phyloP scores from a whole-genome alignment of 2,797 vertebrate genomes.

The Rhabdomys pumilio region DNA sequence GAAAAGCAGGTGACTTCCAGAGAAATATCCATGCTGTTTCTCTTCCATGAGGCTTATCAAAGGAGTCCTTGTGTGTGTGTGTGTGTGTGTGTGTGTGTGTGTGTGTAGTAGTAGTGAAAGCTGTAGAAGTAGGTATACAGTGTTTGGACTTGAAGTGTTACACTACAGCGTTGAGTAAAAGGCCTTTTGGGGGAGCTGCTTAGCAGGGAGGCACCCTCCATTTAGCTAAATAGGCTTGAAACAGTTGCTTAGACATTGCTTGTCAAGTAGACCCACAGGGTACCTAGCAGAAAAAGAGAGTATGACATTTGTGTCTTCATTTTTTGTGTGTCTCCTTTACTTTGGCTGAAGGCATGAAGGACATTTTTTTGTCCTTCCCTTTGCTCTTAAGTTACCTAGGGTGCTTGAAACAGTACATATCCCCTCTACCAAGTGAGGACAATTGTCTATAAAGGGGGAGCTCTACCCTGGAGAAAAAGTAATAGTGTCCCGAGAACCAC shows the following conservation, averaged over 20 bases:
- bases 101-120: not conserved
- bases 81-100: too few relatives aligned
- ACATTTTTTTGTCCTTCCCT: not conserved
- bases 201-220: not conserved
- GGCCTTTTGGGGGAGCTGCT: not conserved
- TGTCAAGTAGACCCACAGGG: too few relatives aligned
- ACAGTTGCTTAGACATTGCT: not conserved
- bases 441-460: not conserved
- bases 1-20: not conserved
- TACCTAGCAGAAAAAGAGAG: not conserved
- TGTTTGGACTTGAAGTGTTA: not conserved
- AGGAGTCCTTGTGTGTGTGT: not conserved
- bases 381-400: not conserved
- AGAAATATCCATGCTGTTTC: not conserved
- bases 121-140: not conserved
- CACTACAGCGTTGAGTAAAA: conserved; percentile 27
- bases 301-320: not conserved
- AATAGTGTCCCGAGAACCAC: not conserved
- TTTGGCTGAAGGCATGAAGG: not conserved
- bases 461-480: not conserved
- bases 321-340: not conserved
- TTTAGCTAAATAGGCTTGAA: not conserved
- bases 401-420: not conserved
- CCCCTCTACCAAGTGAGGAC: not conserved
- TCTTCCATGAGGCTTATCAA: not conserved